Percentiles rank a stretch among this genome's conserved stretches.
Conservation (phyloP, 2,113 vertebrate genomes). For the Tinamus guttatus region DNA sequence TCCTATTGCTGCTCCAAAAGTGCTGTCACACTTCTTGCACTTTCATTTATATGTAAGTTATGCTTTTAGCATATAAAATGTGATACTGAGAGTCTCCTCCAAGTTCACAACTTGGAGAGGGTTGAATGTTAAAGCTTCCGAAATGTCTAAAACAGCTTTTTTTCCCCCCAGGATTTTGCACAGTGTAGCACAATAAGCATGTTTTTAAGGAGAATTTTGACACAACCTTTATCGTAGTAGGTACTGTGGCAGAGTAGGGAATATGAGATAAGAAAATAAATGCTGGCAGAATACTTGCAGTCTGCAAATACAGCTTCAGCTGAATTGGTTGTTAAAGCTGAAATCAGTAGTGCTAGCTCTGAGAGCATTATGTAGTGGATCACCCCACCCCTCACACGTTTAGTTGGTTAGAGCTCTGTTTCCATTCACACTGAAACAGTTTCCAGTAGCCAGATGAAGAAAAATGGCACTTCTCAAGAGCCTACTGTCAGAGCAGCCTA, state of each 20-base stretch:
- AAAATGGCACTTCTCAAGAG: neutral
- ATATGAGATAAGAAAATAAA: neutral
- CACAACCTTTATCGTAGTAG: neutral
- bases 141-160: neutral
- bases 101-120: neutral
- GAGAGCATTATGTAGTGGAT: neutral
- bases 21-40: slow-evolving; percentile 88
- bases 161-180: neutral
- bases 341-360: slow-evolving; percentile 3
- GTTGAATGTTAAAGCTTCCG: neutral
- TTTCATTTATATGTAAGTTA: slow-evolving; percentile 95
- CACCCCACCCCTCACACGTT: neutral
- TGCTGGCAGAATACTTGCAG: neutral
- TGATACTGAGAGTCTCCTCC: neutral
- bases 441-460: slow-evolving; percentile 9
- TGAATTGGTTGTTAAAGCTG: neutral
- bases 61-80: neutral
- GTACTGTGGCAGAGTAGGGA: neutral
- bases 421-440: neutral
- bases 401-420: neutral
- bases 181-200: neutral
- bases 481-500: neutral
- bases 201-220: neutral
- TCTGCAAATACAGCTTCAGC: neutral
- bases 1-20: slow-evolving; percentile 85